Percentiles rank a stretch among this genome's conserved stretches.
These are phyloP conservation scores for Trichechus manatus DNA, from an alignment of 2,113 vertebrate genomes.

Conservation along the genomic window DNA sequence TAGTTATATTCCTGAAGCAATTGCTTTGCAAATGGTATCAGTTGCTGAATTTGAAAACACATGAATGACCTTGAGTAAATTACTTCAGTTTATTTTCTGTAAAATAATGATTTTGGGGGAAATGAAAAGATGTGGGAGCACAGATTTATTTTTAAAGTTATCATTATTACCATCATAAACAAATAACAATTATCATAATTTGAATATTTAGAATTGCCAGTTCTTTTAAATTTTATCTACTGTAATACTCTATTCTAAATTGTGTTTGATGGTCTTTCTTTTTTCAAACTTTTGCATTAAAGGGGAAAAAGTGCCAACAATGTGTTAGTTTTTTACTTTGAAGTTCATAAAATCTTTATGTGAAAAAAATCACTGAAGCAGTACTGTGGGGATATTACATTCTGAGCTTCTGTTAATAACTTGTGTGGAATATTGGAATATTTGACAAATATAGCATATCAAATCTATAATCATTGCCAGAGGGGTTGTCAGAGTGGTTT, in stretches of 20 bases:
- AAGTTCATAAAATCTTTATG: slow-evolving; percentile 75
- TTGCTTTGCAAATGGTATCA: background rate
- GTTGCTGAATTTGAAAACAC: slow-evolving; percentile 10
- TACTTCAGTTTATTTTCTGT: slow-evolving; percentile 9
- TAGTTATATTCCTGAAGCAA: background rate
- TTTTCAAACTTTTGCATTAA: slow-evolving; percentile 5
- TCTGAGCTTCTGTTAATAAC: slow-evolving; percentile 67
- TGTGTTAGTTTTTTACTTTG: slow-evolving; percentile 58
- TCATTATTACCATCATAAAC: background rate
- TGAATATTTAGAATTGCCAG: slow-evolving; percentile 6
- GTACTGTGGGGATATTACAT: slow-evolving; percentile 53
- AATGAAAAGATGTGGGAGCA: background rate
- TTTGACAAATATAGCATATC: slow-evolving; percentile 63
- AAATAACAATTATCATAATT: slow-evolving; percentile 24
- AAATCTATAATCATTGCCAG: slow-evolving; percentile 67
- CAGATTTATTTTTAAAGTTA: background rate
- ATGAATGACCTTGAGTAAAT: slow-evolving; percentile 2
- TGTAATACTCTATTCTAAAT: slow-evolving; percentile 25
- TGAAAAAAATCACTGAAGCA: slow-evolving; percentile 73
- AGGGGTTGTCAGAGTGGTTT: background rate
- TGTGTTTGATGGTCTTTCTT: background rate
- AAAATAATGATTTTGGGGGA: background rate
- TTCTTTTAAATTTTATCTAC: slow-evolving; percentile 17
- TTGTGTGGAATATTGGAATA: slow-evolving; percentile 68
- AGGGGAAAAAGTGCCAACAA: slow-evolving; percentile 46